phyloP scores from a whole-genome alignment of 1,140 invertebrate species.

The Saxidomus purpurata region DNA sequence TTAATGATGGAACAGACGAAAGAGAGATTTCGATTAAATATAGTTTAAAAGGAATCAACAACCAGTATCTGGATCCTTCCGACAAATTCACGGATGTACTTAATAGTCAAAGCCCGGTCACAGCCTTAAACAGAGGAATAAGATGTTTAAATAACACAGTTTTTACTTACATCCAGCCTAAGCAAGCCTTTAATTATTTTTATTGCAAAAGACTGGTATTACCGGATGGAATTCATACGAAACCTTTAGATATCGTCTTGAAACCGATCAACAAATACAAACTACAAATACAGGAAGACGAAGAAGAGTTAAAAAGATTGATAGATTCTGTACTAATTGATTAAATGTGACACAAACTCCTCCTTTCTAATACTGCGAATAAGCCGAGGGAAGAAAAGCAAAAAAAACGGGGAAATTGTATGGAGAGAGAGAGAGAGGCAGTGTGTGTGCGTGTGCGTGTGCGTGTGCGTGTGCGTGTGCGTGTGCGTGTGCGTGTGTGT shows the following conservation, averaged over 20 bases:
- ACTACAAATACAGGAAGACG: not conserved
- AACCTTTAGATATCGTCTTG: too few relatives aligned
- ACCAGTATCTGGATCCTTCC: not conserved
- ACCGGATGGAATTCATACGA: not conserved
- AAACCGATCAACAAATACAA: conserved; percentile 1
- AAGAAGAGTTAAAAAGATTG: not conserved
- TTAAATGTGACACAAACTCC: too few relatives aligned
- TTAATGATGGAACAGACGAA: not conserved
- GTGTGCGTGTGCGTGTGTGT: too few relatives aligned
- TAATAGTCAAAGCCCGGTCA: not conserved
- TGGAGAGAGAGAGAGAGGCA: too few relatives aligned
- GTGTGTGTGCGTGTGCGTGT: too few relatives aligned
- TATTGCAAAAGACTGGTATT: conserved; percentile 14
- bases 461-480: too few relatives aligned
- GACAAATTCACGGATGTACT: not conserved
- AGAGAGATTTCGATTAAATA: not conserved
- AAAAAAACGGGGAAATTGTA: too few relatives aligned
- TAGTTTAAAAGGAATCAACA: conserved; percentile 3
- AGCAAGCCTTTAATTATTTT: conserved; percentile 19
- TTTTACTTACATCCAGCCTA: conserved; percentile 16
- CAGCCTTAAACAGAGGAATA: conserved; percentile 19
- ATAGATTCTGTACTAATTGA: not conserved
- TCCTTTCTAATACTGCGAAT: too few relatives aligned
- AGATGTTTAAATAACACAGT: not conserved
- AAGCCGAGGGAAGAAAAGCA: too few relatives aligned